Base-by-base conservation (phyloP, 2,113 vertebrate genomes). In the Gorsachius goisagi region DNA sequence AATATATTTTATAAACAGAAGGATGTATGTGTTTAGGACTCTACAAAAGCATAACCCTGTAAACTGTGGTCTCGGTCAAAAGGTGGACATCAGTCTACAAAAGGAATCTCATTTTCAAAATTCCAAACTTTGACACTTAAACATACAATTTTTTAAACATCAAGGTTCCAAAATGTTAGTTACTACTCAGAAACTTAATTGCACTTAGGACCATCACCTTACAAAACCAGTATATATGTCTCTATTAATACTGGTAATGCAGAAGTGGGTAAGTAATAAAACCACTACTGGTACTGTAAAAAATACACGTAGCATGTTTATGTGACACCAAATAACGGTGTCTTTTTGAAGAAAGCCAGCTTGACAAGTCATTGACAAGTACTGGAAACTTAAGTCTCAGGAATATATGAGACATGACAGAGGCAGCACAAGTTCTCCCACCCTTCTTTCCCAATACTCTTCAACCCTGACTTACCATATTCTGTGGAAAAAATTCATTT, bases 301-400 rank as follows among this genome's bases (percentile, higher is more conserved):
- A 88, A 63, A 63, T 8, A 78, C 18, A 66, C 41, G 33, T 9
- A 15, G 3, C 13, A 1, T 15, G 17, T 71, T 67, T 88, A 62
- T 15, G 35, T 62, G 83, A 76, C 69, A 82, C 58, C 62, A 93
- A 85, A 95, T 91, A 90, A 73, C 1, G 2, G 33, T 0, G 0
- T 16, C 53, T 12, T 92, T 97, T 89, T 94, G 79, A 96, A 88
- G 92, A 93, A 72, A 33, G 32, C 56, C 77, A 91, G 44, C 74
- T 73, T 94, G 95, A 93, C 92, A 96, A 91, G 86, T 64, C 89
- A 89, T 82, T 96, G 96, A 92, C 94, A 95, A 93, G 66, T n/a
- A 89, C 44, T 69, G 66, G 73, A 89, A 87, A 77, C 39, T 49
- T 45, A 72, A 81, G 33, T 68, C 84, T 97, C 62, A 76, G 82